Conservation (phyloP, 2,888 invertebrate species). For the Orchestes rusci region DNA sequence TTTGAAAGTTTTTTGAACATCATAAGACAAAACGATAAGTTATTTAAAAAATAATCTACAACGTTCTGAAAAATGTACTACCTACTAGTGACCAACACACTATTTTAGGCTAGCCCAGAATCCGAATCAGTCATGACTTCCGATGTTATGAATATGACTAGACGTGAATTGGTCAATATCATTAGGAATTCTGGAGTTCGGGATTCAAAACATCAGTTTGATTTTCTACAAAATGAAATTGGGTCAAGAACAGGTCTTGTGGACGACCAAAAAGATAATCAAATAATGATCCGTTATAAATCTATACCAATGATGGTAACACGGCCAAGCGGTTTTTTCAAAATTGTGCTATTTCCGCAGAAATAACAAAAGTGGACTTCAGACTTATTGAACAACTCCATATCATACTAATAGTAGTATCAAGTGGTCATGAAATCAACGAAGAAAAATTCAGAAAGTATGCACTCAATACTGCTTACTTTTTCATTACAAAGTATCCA, state of each 20-base stretch:
- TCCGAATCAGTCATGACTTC: constrained; percentile 1
- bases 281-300: neutral
- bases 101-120: constrained; percentile 1
- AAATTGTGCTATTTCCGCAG: neutral
- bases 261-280: neutral
- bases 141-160: neutral
- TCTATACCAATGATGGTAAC: neutral
- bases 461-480: neutral
- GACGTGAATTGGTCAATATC: neutral
- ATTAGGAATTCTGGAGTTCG: neutral
- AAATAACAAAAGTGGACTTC: neutral
- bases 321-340: neutral
- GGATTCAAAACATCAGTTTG: neutral
- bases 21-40: no score
- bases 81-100: no score
- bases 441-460: constrained; percentile 3
- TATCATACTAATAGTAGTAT: neutral
- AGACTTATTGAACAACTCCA: neutral
- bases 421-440: neutral
- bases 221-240: neutral
- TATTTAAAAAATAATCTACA: no score
- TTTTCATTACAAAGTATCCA: neutral
- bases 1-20: no score
- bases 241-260: neutral
- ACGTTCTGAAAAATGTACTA: no score